These are phyloP conservation scores for Rhinella marina DNA, from an alignment of 2,797 vertebrate species.

Conservation along the genomic window DNA sequence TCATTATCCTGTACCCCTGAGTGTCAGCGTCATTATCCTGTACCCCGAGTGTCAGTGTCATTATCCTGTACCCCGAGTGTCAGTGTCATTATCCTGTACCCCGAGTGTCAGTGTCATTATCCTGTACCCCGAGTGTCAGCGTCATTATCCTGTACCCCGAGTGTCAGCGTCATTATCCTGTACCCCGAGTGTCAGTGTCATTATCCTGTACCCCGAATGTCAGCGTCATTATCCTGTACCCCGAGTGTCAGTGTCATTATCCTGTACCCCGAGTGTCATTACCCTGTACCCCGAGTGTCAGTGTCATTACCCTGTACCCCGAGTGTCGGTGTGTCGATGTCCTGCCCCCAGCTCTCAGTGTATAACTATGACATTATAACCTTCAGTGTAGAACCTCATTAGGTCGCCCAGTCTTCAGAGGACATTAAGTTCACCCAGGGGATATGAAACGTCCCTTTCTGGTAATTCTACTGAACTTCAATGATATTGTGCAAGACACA, in stretches of 20 bases:
- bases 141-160: background rate
- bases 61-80: background rate
- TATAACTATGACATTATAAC: background rate
- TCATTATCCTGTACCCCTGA: background rate
- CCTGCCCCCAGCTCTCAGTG: background rate
- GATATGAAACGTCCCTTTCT: background rate
- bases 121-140: background rate
- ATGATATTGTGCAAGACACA: background rate
- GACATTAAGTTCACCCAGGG: background rate
- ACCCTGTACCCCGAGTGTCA: background rate
- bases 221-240: background rate
- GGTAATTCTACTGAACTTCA: background rate
- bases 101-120: conserved; percentile 1
- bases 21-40: background rate
- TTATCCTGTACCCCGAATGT: background rate
- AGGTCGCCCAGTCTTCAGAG: background rate
- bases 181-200: background rate
- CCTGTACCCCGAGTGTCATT: background rate
- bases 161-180: conserved; percentile 11
- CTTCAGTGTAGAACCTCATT: background rate
- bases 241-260: background rate
- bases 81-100: background rate
- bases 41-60: background rate
- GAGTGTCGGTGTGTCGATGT: background rate
- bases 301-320: background rate